These are phyloP conservation scores for Crocodylus rhombifer DNA, from an alignment of 2,797 vertebrate species.

Conservation along the genomic window DNA sequence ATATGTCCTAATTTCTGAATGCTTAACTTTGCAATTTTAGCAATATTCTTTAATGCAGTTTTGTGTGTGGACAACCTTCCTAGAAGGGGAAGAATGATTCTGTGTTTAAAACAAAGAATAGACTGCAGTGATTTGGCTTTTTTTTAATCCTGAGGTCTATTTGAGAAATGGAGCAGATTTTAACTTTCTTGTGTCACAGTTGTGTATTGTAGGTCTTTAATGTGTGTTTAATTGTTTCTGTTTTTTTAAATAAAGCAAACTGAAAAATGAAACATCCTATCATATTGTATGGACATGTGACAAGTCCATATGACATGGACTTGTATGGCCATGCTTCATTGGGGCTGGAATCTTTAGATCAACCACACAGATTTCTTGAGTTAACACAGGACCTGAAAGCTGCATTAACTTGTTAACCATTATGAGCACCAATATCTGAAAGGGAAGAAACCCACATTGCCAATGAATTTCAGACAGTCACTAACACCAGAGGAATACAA, in stretches of 20 bases:
- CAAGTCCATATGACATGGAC: too few relatives aligned
- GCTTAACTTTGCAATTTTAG: not conserved
- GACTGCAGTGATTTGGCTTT: too few relatives aligned
- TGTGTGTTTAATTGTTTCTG: too few relatives aligned
- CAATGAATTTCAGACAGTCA: too few relatives aligned
- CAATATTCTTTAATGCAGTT: not conserved
- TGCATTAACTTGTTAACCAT: not conserved
- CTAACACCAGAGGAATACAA: not conserved
- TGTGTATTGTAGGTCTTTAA: too few relatives aligned
- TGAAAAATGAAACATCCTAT: not conserved
- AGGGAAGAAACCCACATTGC: not conserved
- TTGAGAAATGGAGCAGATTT: too few relatives aligned
- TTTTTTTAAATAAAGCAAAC: not conserved
- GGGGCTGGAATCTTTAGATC: not conserved
- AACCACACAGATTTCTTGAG: not conserved
- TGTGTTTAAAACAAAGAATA: too few relatives aligned
- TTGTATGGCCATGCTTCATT: not conserved
- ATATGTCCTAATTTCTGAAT: not conserved
- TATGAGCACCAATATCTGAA: not conserved
- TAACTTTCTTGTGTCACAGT: too few relatives aligned
- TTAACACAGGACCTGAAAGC: not conserved
- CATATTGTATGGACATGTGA: not conserved
- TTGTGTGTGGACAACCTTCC: not conserved
- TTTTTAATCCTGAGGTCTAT: too few relatives aligned
- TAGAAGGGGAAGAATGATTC: not conserved